A percentile compares a stretch with the other conserved stretches of the same genome.
Evolutionary conservation across 2,113 vertebrate species (phyloP).

Genomic region (Amphiprion percula): DNA sequence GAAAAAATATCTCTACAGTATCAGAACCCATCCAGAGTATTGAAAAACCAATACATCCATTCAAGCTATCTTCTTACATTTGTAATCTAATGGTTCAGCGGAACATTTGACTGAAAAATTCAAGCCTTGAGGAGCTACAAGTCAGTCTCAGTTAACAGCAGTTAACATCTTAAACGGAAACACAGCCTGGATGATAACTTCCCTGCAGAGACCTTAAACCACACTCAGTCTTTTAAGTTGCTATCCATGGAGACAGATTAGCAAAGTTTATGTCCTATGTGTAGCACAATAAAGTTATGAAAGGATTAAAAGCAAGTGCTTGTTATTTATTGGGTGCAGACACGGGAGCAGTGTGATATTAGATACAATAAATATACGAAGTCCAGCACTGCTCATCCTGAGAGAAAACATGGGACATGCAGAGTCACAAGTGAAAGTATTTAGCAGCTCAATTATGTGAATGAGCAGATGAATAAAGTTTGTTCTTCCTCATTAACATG

Average conservation of each 20-base stretch:
- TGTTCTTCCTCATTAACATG: too few relatives aligned
- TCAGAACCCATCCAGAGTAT: background rate
- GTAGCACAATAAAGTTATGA: background rate
- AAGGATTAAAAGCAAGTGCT: background rate
- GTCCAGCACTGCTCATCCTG: too few relatives aligned
- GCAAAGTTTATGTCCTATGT: background rate
- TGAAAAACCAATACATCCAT: background rate
- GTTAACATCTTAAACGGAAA: background rate
- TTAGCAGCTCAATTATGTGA: too few relatives aligned
- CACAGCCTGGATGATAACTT: constrained; percentile 1
- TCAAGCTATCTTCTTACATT: background rate
- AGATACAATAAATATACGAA: too few relatives aligned
- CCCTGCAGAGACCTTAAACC: constrained; percentile 7
- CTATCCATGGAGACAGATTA: background rate
- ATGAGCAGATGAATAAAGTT: too few relatives aligned
- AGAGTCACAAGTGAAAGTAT: too few relatives aligned
- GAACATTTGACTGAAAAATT: background rate
- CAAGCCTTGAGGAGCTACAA: background rate
- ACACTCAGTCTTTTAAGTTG: background rate
- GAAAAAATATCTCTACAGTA: too few relatives aligned
- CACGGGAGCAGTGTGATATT: background rate
- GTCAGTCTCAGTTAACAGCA: background rate
- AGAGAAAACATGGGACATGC: too few relatives aligned
- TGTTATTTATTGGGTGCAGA: background rate
- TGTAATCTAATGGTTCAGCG: background rate